These are phyloP conservation scores for Octopus sinensis DNA, from an alignment of 1,140 invertebrate genomes.

Conservation along the genomic window DNA sequence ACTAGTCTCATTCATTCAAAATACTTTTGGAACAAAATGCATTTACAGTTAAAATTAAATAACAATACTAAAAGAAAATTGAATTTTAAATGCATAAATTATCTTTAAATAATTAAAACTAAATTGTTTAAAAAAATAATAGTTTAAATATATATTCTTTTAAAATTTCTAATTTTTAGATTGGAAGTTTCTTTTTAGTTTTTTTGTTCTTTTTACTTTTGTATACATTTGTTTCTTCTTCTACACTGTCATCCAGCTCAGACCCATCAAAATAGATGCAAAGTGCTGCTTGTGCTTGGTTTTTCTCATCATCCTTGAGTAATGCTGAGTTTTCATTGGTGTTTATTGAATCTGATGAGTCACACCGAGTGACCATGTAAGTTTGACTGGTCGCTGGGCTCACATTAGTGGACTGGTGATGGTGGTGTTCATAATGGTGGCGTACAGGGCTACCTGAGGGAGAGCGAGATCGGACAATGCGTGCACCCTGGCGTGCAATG, in stretches of 20 bases:
- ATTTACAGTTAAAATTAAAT: too few relatives aligned
- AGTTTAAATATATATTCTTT: too few relatives aligned
- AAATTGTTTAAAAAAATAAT: too few relatives aligned
- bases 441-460: conserved; percentile 21
- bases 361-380: conserved; percentile 59
- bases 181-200: too few relatives aligned
- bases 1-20: too few relatives aligned
- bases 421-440: conserved; percentile 20
- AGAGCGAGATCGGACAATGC: conserved; percentile 17
- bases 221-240: conserved; percentile 3
- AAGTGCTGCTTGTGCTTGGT: conserved; percentile 68
- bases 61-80: too few relatives aligned
- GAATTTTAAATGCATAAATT: too few relatives aligned
- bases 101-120: too few relatives aligned
- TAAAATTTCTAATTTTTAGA: too few relatives aligned
- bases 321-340: conserved; percentile 65
- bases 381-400: conserved; percentile 58
- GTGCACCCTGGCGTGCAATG: conserved; percentile 43
- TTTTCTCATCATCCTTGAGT: conserved; percentile 59
- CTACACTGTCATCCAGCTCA: conserved; percentile 71
- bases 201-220: conserved; percentile 3
- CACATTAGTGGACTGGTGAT: conserved; percentile 26
- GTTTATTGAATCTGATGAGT: conserved; percentile 66
- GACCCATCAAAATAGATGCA: conserved; percentile 69
- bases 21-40: too few relatives aligned